Percentiles rank a stretch among this genome's conserved stretches.
phyloP scores from a whole-genome alignment of 2,888 invertebrate genomes.

The Macrophya alboannulata region DNA sequence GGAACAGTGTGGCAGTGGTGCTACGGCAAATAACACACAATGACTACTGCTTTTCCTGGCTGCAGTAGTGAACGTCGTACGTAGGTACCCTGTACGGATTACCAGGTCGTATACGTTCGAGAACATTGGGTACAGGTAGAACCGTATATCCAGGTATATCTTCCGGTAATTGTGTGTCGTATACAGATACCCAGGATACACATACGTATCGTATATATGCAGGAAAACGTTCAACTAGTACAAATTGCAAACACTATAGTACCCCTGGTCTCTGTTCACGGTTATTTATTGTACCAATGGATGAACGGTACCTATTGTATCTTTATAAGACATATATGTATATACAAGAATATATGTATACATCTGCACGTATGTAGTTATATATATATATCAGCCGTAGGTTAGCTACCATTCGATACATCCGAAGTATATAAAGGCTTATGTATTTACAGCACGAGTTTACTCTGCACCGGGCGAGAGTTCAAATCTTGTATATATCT shows the following conservation, averaged over 20 bases:
- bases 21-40: conserved; percentile 38
- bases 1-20: conserved; percentile 70
- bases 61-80: conserved; percentile 27
- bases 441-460: conserved; percentile 24
- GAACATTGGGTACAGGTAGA: conserved; percentile 28
- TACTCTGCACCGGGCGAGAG: conserved; percentile 1
- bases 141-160: conserved; percentile 34
- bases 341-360: background rate
- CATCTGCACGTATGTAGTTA: background rate
- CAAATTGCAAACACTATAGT: conserved; percentile 66
- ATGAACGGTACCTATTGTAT: conserved; percentile 68
- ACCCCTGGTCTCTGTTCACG: conserved; percentile 64
- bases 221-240: conserved; percentile 56
- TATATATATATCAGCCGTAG: background rate
- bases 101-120: conserved; percentile 20
- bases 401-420: background rate
- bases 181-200: conserved; percentile 43
- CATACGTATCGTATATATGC: conserved; percentile 56
- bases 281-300: conserved; percentile 72
- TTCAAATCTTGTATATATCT: conserved; percentile 37
- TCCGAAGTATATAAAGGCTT: background rate
- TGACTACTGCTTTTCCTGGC: conserved; percentile 48
- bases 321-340: conserved; percentile 34
- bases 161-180: conserved; percentile 43
- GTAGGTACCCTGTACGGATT: conserved; percentile 19